Conservation (phyloP, 2,888 invertebrate genomes). For the Clivina fossor region DNA sequence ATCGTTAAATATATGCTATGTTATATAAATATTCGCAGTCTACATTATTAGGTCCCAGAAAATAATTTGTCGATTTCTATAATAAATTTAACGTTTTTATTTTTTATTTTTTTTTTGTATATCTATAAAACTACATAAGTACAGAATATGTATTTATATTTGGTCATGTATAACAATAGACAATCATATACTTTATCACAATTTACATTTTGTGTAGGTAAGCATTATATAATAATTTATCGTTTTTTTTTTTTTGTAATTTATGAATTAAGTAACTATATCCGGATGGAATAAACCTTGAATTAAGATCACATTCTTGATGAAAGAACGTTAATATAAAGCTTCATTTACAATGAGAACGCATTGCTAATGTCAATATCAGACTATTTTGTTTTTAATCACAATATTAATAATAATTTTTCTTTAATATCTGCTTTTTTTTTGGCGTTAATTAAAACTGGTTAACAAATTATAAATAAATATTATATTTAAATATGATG, state of each 20-base stretch:
- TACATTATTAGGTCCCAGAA: slow-evolving; percentile 33
- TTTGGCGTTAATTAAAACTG: too few species aligned
- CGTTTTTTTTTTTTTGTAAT: too few species aligned
- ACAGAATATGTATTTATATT: slow-evolving; percentile 32
- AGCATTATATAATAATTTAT: slow-evolving; percentile 16
- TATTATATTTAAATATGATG: too few species aligned
- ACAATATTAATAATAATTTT: slow-evolving; percentile 6
- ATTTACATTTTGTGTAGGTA: slow-evolving; percentile 21
- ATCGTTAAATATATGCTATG: slow-evolving; percentile 25
- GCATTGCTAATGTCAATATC: slow-evolving; percentile 7
- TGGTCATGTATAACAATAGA: slow-evolving; percentile 28
- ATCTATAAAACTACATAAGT: slow-evolving; percentile 21
- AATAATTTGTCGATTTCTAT: slow-evolving; percentile 30
- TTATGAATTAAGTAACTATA: slow-evolving; percentile 2
- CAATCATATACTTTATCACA: slow-evolving; percentile 26
- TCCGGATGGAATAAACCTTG: slow-evolving; percentile 19
- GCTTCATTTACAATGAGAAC: too few species aligned
- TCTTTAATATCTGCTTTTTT: too few species aligned
- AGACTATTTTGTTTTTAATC: slow-evolving; percentile 11
- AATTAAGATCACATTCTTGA: background rate
- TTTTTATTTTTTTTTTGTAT: slow-evolving; percentile 4
- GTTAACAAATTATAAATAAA: too few species aligned
- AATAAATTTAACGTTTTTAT: slow-evolving; percentile 19
- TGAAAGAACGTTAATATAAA: too few species aligned
- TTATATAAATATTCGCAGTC: slow-evolving; percentile 31